Conservation (phyloP, 2,113 vertebrate genomes). For the Gymnogyps californianus region DNA sequence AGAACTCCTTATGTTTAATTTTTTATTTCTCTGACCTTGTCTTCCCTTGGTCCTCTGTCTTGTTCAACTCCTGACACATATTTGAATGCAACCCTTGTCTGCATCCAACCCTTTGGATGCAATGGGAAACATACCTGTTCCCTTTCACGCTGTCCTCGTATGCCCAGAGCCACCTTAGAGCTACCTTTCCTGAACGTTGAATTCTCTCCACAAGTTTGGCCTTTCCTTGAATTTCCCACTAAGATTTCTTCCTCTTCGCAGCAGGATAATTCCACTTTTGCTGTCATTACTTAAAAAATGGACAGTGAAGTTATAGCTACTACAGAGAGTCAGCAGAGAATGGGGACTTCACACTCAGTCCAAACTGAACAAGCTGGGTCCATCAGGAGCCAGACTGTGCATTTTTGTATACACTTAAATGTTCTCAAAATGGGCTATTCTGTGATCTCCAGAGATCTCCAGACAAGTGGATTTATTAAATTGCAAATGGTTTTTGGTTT, state of each 20-base stretch:
- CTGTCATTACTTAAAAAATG: background rate
- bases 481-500: background rate
- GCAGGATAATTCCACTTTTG: background rate
- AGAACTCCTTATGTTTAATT: background rate
- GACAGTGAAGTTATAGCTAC: background rate
- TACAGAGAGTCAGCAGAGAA: background rate
- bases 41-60: background rate
- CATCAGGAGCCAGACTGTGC: background rate
- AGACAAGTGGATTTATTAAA: background rate
- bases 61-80: background rate
- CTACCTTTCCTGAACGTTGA: background rate
- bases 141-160: background rate
- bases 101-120: background rate
- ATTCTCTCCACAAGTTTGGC: background rate
- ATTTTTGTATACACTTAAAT: background rate
- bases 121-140: accelerated
- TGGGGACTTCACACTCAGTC: background rate
- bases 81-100: background rate
- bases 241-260: background rate
- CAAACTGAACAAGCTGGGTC: background rate
- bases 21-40: background rate
- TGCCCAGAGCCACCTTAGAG: background rate
- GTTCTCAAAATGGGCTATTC: background rate
- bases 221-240: background rate
- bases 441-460: background rate